Evolutionary conservation across 2,113 vertebrate species (phyloP), one percentile per base, ranked within the genome.

Genomic region (Myotis lucifugus): DNA sequence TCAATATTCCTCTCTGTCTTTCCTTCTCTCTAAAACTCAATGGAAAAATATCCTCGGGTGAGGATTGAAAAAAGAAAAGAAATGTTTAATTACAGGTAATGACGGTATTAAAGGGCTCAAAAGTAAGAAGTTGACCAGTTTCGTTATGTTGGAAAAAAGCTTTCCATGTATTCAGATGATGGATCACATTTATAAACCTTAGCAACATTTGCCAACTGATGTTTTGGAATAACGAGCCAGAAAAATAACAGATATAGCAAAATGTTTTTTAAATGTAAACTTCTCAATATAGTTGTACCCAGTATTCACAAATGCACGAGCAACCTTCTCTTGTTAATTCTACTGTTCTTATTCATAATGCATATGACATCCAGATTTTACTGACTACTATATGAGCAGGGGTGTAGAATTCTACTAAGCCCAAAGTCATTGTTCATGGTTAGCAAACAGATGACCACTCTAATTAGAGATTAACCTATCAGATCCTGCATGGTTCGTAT

Each of bases 241-340:
- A 64, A 92, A 85, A 81, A 54, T 78, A 32, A 90, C 6, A 95
- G 32, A 73, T 29, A 52, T 6, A 67, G 82, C 50, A 94, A 91
- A 29, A 81, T 86, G 12, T 48, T 92, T 46, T 85, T 90, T 78
- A 89, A 72, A 79, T 37, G 52, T 79, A 82, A 92, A 66, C 32
- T 79, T 66, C 66, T 74, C 59, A 14, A 14, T 59, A 37, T 90
- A 8, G 13, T 23, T 95, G 50, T 42, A 40, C 42, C 34, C 13
- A 56, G 74, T 17, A 59, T 83, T 66, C 54, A 90, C 10, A 83
- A 10, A 77, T 2, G 2, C 21, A 90, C 56, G 37, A 19, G 34
- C 46, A 89, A 23, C 17, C 52, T n/a, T 74, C 84, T 64, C 37
- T 81, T 32, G 9, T 66, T 94, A 46, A 61, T 73, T 85, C 59